Evolutionary conservation across 1,140 invertebrate species (phyloP), one percentile per base, ranked within the genome.

Genomic region (Sweltsa coloradensis): DNA sequence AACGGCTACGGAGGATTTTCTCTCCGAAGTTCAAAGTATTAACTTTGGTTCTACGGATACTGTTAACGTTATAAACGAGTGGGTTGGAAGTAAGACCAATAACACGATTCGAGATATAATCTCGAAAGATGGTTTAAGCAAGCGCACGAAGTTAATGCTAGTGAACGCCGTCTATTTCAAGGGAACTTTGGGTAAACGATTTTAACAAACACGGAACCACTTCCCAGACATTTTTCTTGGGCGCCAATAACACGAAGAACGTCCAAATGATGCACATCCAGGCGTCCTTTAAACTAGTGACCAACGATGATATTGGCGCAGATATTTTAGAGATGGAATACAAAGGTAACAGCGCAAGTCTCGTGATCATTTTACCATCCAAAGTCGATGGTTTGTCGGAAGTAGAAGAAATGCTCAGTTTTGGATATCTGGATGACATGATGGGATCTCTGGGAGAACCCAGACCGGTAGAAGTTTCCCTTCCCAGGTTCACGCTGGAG

Each of bases 291-390:
- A 6, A 18, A 21, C 34, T 14, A 5, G 7, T 37, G 34, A 14
- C 34, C 1, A 18, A 37, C 34, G 34, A 18, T 6, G 34, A 18
- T 2, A 37, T 14, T 37, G 7, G n/a, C 27, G n/a, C 9, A 9
- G 27, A 31, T 9, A 31, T n/a, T 31, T n/a, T 9, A n/a, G 27
- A n/a, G 1, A 14, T 31, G 29, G 13, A 14, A 14, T 31, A 9
- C 6, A 14, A 37, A 21, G 72, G 71, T 48, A 59, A 67, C n/a
- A 67, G 74, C 52, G 57, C 78, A 47, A 74, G 72, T 42, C 74
- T 79, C 69, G 53, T 80, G 19, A 67, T 80, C 26, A 61, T 82
- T n/a, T 58, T 84, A 29, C 81, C 81, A 11, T 72, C 81, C 42
- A 57, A 75, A 51, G 56, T 67, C 6, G 62, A 72, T 9, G 78